Base-by-base conservation (phyloP, 2,888 invertebrate species). In the Argyra leucocephala region DNA sequence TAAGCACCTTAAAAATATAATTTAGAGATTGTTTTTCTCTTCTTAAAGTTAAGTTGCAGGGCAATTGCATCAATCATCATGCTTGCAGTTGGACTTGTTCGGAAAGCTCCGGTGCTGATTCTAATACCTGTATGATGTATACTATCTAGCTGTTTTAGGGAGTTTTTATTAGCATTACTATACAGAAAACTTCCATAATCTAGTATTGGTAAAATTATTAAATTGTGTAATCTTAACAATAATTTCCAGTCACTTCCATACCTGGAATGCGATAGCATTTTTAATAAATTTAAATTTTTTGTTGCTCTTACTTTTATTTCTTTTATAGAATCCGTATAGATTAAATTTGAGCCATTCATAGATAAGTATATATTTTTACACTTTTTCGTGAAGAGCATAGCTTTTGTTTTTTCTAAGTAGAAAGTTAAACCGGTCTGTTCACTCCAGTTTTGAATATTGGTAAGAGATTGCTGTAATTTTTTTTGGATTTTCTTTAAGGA, bases 71-170 rank as follows among this genome's bases (percentile, higher is more conserved):
- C 61, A 5, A 61, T 60, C 48, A 64, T 21, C 23, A 64, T 23
- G 22, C 64, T 64, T 21, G 5, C 18, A 1, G 48, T 21, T 1
- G 24, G 61, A 6, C 64, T 64, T 21, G 61, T 64, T 1, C 61
- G 48, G 6, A 64, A 64, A 22, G 64, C 61, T 23, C 57, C 64
- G 12, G 60, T 61, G 37, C 31, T 36, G 12, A 48, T 64, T 7
- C 60, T 26, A n/a, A 64, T 48, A 37, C 48, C 64, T 6, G 22
- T n/a, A 12, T 64, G 59, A 18, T 64, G 64, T 26, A 64, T 1
- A 6, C 48, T 64, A 60, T 21, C 37, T 2, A 9, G 36, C 36
- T 58, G 22, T 31, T 64, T 59, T 36, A 5, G 7, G 4, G 4
- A 7, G 4, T 6, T 26, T 26, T 4, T 26, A 26, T 26, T 26